These are phyloP conservation scores for Subacronicta megacephala DNA, from an alignment of 2,888 invertebrate genomes.

Conservation along the genomic window DNA sequence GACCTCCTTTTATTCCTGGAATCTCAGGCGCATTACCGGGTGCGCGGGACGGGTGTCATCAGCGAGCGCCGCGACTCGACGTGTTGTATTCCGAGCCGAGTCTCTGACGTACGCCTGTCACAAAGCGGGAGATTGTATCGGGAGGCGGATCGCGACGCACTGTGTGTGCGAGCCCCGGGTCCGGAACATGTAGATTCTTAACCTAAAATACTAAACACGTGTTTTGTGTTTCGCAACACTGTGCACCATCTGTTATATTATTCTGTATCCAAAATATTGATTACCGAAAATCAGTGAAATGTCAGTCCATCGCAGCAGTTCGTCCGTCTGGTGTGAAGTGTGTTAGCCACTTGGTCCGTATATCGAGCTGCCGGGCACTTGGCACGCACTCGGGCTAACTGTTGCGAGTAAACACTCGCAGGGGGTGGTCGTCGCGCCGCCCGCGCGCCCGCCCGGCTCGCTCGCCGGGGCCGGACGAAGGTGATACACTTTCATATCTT, in stretches of 20 bases:
- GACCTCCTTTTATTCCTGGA: no score
- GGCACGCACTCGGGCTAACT: conserved; percentile 6
- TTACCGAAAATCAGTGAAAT: background rate
- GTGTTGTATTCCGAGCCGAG: no score
- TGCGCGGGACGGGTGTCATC: no score
- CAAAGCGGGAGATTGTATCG: no score
- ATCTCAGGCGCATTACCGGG: no score
- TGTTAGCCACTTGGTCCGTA: conserved; percentile 8
- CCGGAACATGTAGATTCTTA: no score
- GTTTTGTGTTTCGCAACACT: no score
- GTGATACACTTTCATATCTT: conserved; percentile 8
- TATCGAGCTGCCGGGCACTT: conserved; percentile 26
- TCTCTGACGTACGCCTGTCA: no score
- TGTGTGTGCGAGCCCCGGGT: no score
- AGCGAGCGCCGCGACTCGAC: no score
- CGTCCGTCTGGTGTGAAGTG: conserved; percentile 10
- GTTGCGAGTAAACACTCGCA: conserved; percentile 27
- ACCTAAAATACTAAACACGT: no score
- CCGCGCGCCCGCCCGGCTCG: background rate
- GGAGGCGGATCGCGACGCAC: no score
- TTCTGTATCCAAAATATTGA: background rate
- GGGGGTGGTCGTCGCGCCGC: conserved; percentile 4
- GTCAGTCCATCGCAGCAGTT: background rate
- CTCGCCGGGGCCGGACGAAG: background rate
- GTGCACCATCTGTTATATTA: background rate